Percentiles rank a stretch among this genome's conserved stretches.
These are phyloP conservation scores for Prosopocoilus inquinatus DNA, from an alignment of 2,888 invertebrate species.

Conservation along the genomic window DNA sequence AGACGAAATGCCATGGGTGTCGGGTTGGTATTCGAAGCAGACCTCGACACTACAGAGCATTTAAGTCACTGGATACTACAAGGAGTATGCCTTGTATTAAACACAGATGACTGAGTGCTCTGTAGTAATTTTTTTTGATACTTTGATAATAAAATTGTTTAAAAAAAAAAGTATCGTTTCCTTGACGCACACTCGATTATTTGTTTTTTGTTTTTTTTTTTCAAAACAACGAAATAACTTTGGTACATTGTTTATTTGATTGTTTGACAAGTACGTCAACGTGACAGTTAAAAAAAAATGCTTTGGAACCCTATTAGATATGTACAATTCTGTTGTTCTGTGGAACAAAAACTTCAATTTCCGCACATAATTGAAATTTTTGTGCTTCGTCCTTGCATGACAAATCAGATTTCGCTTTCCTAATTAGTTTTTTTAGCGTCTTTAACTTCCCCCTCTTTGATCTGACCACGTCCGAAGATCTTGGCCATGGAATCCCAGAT, in stretches of 20 bases:
- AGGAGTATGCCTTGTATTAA: slow-evolving; percentile 84
- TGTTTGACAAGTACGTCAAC: too few species aligned
- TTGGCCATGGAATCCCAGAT: slow-evolving; percentile 96
- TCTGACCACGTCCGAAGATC: slow-evolving; percentile 78
- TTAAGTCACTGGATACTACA: slow-evolving; percentile 87
- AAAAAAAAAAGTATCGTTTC: too few species aligned
- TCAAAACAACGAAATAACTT: too few species aligned
- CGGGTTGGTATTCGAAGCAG: slow-evolving; percentile 87
- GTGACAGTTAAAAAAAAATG: too few species aligned
- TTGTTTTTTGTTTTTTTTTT: too few species aligned
- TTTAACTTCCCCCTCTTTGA: slow-evolving; percentile 73
- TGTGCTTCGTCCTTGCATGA: not conserved
- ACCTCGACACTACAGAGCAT: slow-evolving; percentile 79
- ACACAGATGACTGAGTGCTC: slow-evolving; percentile 60
- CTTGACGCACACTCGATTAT: too few species aligned
- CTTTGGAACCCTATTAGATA: too few species aligned
- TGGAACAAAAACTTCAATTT: slow-evolving; percentile 9
- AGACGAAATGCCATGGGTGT: slow-evolving; percentile 89
- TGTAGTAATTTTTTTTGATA: not conserved
- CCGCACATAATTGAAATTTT: slow-evolving; percentile 17
- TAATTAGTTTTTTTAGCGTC: slow-evolving; percentile 82
- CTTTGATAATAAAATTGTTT: not conserved
- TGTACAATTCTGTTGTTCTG: slow-evolving; percentile 15
- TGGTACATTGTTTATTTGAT: too few species aligned
- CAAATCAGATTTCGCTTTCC: slow-evolving; percentile 28